Base-by-base conservation (phyloP, 35 echinoderm and acorn worm genomes). In the Lytechinus variegatus region DNA sequence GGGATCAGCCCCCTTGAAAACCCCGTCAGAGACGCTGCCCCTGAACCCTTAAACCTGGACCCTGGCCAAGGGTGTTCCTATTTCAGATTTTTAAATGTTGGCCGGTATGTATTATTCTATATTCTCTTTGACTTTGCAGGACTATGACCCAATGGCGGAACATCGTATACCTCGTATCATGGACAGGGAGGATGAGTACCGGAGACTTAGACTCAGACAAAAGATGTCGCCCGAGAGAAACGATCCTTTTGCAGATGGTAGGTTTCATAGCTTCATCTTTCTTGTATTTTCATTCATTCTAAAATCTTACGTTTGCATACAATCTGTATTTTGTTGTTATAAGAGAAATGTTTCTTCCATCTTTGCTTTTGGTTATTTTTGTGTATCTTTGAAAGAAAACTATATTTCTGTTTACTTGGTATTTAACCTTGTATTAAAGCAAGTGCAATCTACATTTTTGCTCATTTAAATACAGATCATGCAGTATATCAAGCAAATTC, bases 91-190 rank as follows among this genome's bases (percentile, higher is more conserved):
- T 56, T 10, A 56, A 56, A 56, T 56, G 55, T 56, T 56, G 55
- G 55, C 55, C 5, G 5, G 55, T 56, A 56, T 56, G 55, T 10
- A 56, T 6, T 44, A 44, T 44, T 44, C 33, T 44, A 44, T 44
- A 44, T 96, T 0, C 56, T 27, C 79, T 61, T 61, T 56, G 19
- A 61, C 33, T 44, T 95, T 95, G 19, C 87, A 99, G 98, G 98
- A 99, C 86, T 98, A 98, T 98, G 97, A 99, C 86, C 98, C 98
- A 1, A 97, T 99, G 95, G 98, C 98, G 27, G 98, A 97, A 28
- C 95, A 96, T 9, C 94, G 98, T 27, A 86, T 92, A 51, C 96
- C 98, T 56, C 95, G 93, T n/a, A 99, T 99, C 88, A 96, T 95
- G 44, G 98, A 99, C 53, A 94, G 98, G 56, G 98, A 99, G 87